Evolutionary conservation across 2,113 vertebrate genomes (phyloP).

Genomic region (Cebus imitator): DNA sequence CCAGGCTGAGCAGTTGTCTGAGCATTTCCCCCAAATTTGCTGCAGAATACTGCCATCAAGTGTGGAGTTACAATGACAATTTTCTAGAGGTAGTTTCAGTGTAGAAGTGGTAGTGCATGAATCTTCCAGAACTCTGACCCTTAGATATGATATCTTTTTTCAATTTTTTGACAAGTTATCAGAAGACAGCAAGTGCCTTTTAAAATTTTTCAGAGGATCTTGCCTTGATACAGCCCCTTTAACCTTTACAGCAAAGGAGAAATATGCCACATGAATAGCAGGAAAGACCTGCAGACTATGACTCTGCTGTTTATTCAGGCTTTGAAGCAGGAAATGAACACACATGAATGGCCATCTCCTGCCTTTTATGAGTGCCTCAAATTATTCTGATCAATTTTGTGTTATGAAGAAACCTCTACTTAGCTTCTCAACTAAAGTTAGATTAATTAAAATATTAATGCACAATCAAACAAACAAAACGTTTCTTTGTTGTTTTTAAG

Average conservation of each 20-base stretch:
- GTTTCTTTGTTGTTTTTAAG: neutral
- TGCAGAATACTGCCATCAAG: conserved; percentile 85
- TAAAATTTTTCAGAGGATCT: conserved; percentile 9
- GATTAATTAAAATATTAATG: conserved; percentile 22
- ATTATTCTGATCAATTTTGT: neutral
- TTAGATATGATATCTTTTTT: neutral
- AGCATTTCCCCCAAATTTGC: conserved; percentile 71
- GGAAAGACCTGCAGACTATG: neutral
- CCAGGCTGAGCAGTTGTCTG: neutral
- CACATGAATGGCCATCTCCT: neutral
- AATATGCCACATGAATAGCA: neutral
- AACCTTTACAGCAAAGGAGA: conserved; percentile 27
- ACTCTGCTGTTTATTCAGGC: neutral
- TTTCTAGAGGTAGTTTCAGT: neutral
- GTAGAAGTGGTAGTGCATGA: too few relatives aligned
- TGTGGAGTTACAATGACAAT: conserved; percentile 66
- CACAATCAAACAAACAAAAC: neutral
- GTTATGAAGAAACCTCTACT: neutral
- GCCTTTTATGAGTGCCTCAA: neutral
- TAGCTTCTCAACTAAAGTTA: neutral
- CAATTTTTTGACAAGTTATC: neutral
- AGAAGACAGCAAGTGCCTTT: neutral
- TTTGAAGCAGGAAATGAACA: neutral
- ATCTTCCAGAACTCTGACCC: neutral
- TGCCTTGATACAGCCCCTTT: neutral